Percentiles rank a stretch among this genome's conserved stretches.
Evolutionary conservation across 2,113 vertebrate species (phyloP).

Genomic region (Sphyrna mokarran): DNA sequence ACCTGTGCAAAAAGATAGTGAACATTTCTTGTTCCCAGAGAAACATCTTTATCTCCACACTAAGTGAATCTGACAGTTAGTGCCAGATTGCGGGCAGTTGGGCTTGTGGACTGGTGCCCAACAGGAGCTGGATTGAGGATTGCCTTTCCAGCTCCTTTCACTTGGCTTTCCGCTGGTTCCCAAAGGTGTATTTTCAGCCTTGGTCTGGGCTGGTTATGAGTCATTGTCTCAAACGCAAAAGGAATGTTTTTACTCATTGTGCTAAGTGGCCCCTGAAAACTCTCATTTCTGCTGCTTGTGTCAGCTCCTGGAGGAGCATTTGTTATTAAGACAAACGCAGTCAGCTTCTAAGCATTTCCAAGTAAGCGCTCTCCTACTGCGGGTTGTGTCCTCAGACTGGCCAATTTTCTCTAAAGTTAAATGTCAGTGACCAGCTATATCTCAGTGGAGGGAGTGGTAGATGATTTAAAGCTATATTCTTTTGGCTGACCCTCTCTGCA

Average conservation of each 20-base stretch:
- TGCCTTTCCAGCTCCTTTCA: not conserved
- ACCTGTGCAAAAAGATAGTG: not conserved
- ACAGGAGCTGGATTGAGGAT: conserved; percentile 17
- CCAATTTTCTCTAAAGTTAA: not conserved
- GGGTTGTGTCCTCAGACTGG: not conserved
- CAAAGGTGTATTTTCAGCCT: not conserved
- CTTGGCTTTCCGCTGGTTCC: not conserved
- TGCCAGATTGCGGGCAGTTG: not conserved
- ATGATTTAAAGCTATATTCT: not conserved
- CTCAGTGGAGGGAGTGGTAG: not conserved
- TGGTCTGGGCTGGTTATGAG: not conserved
- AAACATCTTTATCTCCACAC: not conserved
- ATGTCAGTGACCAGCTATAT: not conserved
- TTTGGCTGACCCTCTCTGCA: not conserved
- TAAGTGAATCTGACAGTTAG: not conserved
- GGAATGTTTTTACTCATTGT: conserved; percentile 5
- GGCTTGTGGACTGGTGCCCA: conserved; percentile 15
- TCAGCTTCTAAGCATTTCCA: not conserved
- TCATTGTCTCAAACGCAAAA: conserved; percentile 11
- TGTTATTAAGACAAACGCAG: conserved; percentile 3
- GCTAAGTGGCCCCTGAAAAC: not conserved
- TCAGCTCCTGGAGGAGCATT: not conserved
- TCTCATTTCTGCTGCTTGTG: not conserved
- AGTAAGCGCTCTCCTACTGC: not conserved
- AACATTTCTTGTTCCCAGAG: not conserved